Base-by-base conservation (phyloP, 2,113 vertebrate species). In the Eptesicus fuscus region DNA sequence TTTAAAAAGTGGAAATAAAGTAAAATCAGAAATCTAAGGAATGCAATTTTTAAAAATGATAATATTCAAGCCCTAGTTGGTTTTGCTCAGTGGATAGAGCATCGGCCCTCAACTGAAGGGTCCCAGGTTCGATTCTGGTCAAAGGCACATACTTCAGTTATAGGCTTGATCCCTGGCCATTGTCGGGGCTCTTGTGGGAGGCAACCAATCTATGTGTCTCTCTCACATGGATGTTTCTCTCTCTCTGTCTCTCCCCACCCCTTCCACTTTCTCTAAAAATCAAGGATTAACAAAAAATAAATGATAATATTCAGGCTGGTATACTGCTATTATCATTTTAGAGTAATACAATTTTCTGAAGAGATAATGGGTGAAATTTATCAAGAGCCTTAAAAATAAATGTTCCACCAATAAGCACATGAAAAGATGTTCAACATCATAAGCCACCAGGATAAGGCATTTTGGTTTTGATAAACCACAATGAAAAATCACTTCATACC, bases 1-100 rank as follows among this genome's bases (percentile, higher is more conserved):
- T 86, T 10, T 73, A 94, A 95, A 7, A 20, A 69, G n/a, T 69
- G 5, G 53, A 93, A 95, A 79, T 53, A 74, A 80, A 91, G 53
- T 78, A 28, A 67, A 86, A 61, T 87, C 82, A 83, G 35, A 95
- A 91, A 93, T 59, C 20, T 67, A 83, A 79, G 9, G 2, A 83
- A 51, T 51, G 9, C 2, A 92, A 82, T 90, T 85, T 42, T 42
- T 30, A 30, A 88, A 85, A 91, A 67, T 53, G 63, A 70, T n/a
- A 76, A 30, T 65, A 65, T n/a, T 65, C 63, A 32, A 65, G 9
- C 23, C 56, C 56, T 59, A 59, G 56, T 59, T 9, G 1, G 56
- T 59, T 59, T 25, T 59, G 56, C 56, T 59, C 56, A 59, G 56
- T 59, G 9, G 9, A 59, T 11, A 59, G 56, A 59, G 23, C 56